Base-by-base conservation (phyloP, 1,140 invertebrate species). In the Neodiprion virginianus region DNA sequence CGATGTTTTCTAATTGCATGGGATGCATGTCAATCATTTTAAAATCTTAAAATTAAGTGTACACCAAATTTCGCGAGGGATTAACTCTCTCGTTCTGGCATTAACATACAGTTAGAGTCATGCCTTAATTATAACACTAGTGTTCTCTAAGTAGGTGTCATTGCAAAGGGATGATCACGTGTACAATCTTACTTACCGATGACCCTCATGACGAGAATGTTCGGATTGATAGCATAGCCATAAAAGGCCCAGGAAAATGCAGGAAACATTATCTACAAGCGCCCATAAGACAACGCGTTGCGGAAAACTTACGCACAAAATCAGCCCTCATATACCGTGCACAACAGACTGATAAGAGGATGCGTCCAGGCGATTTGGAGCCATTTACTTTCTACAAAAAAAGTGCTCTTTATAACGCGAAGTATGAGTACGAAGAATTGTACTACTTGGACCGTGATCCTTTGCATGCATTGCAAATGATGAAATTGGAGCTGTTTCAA, bases 341-440 rank as follows among this genome's bases (percentile, higher is more conserved):
- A 11, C 21, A 69, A 17, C 11, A 69, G 61, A 75, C 78, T 11
- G 21, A 76, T 0, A 68, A 77, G 48, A 53, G 75, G 48, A 79
- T 78, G 79, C 67, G 70, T 7, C 67, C 69, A 49, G 77, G 74
- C 14, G 77, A 80, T 74, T 72, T 70, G 14, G 79, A 82, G 71
- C 72, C 77, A 21, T 66, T 76, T 5, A 48, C 72, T 28, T 28
- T 81, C 14, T 74, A 74, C 23, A 50, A 50, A 48, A 49, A 21
- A 23, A 21, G 21, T 9, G 76, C 75, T 3, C 61, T 78, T 12
- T 74, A 67, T 48, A 72, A 50, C 14, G 73, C 76, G 1, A 77
- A 77, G 28, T 65, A 21, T 3, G 76, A 81, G 72, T 53, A 71
- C n/a, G 23, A 14, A 8, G 9, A 8, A 2, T 28, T 14, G 23